A percentile compares a stretch with the other conserved stretches of the same genome.
Evolutionary conservation across 2,113 vertebrate genomes (phyloP).

Genomic region (Notothenia coriiceps): DNA sequence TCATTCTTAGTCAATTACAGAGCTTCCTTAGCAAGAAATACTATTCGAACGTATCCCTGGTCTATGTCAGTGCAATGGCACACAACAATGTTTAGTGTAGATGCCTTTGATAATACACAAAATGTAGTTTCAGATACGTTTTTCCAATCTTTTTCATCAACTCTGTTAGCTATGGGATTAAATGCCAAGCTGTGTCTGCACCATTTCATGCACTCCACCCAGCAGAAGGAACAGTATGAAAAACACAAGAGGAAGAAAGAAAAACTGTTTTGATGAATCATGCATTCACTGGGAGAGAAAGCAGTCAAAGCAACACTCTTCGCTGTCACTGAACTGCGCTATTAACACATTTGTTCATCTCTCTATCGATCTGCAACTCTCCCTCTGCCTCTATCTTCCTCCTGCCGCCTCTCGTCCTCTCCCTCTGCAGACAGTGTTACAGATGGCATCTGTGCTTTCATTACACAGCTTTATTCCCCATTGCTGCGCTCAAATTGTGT

Average conservation of each 20-base stretch:
- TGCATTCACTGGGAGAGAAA: slow-evolving; percentile 26
- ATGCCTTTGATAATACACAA: no score
- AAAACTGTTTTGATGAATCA: slow-evolving; percentile 29
- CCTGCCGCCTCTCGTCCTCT: slow-evolving; percentile 31
- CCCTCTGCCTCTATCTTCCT: slow-evolving; percentile 30
- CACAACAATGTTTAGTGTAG: no score
- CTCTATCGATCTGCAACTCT: slow-evolving; percentile 59
- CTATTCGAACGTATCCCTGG: no score
- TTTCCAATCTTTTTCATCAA: no score
- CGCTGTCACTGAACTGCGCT: slow-evolving; percentile 39
- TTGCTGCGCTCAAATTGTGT: slow-evolving; percentile 59
- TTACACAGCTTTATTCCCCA: slow-evolving; percentile 72
- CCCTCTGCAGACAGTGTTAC: slow-evolving; percentile 43
- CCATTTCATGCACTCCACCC: background rate
- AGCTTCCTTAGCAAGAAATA: no score
- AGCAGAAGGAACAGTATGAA: background rate
- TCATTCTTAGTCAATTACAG: no score
- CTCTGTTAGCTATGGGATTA: background rate
- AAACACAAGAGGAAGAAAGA: background rate
- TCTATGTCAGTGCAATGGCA: no score
- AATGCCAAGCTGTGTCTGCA: background rate
- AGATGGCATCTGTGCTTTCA: slow-evolving; percentile 71
- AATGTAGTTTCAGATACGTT: no score
- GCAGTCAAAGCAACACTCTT: slow-evolving; percentile 26
- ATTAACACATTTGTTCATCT: slow-evolving; percentile 62